Evolutionary conservation across 2,113 vertebrate species (phyloP).

Genomic region (Charina bottae): DNA sequence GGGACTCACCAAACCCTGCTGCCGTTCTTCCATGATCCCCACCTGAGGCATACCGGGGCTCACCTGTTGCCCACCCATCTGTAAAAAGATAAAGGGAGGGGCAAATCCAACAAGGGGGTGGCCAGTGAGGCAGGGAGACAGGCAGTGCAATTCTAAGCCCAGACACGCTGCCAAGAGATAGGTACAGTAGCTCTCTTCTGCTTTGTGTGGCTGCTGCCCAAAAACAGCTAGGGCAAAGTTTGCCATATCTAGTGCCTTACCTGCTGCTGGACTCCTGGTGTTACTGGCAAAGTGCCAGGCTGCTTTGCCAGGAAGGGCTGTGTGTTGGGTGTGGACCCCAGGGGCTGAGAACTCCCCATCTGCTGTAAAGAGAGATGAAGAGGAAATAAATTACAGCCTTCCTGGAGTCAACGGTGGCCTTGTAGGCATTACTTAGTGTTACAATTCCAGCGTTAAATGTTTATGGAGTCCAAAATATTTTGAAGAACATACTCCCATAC

Average conservation of each 20-base stretch:
- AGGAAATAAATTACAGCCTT: background rate
- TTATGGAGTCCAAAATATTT: background rate
- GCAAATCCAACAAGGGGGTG: background rate
- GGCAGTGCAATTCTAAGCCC: background rate
- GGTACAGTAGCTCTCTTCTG: background rate
- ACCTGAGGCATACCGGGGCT: slow-evolving; percentile 72
- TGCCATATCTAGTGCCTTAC: slow-evolving; percentile 55
- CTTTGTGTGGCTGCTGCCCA: background rate
- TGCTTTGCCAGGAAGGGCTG: slow-evolving; percentile 74
- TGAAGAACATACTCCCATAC: background rate
- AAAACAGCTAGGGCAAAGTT: background rate
- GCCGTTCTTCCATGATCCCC: slow-evolving; percentile 88
- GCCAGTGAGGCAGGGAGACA: background rate
- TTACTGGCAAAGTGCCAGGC: slow-evolving; percentile 71
- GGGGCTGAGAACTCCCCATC: slow-evolving; percentile 69
- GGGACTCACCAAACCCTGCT: slow-evolving; percentile 86
- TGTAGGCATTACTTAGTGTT: background rate
- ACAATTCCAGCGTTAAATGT: background rate
- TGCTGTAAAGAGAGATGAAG: slow-evolving; percentile 26
- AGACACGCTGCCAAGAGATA: background rate
- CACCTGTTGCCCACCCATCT: slow-evolving; percentile 72
- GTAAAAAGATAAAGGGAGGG: slow-evolving; percentile 6
- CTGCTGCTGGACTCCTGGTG: slow-evolving; percentile 80
- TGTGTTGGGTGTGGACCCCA: slow-evolving; percentile 74
- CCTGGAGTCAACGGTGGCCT: background rate